phyloP scores from a whole-genome alignment of 64 coral and sea anemone genomes.

The Pocillopora verrucosa region DNA sequence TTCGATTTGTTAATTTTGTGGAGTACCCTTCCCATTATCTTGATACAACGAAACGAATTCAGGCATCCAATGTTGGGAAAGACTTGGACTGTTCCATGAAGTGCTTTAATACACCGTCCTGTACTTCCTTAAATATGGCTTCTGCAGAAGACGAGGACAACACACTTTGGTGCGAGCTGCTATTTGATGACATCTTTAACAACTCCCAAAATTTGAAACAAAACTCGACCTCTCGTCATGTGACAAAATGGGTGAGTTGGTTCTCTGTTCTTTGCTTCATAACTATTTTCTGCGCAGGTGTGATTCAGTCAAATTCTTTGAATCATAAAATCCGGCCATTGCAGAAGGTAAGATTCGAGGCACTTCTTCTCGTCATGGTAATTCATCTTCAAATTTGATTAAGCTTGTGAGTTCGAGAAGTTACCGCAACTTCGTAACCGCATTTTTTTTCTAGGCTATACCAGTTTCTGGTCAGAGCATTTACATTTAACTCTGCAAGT shows the following conservation, averaged over 20 bases:
- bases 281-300: too few species aligned
- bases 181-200: not conserved
- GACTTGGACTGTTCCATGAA: not conserved
- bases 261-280: not conserved
- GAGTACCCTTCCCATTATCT: not conserved
- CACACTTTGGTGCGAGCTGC: not conserved
- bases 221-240: not conserved
- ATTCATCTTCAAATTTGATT: too few species aligned
- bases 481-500: too few species aligned
- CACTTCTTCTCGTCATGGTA: too few species aligned
- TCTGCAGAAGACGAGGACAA: not conserved
- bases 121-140: not conserved
- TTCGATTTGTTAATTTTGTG: not conserved
- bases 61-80: not conserved
- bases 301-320: too few species aligned
- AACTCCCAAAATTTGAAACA: not conserved
- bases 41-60: not conserved
- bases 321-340: too few species aligned
- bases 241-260: conserved; percentile 1
- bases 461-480: too few species aligned
- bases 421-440: too few species aligned
- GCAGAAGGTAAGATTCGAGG: too few species aligned
- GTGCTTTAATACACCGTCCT: not conserved
- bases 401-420: too few species aligned
- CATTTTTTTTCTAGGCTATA: too few species aligned